A percentile compares a stretch with the other conserved stretches of the same genome.
Evolutionary conservation across 2,888 invertebrate genomes (phyloP).

Genomic region (Marasmarcha lunaedactyla): DNA sequence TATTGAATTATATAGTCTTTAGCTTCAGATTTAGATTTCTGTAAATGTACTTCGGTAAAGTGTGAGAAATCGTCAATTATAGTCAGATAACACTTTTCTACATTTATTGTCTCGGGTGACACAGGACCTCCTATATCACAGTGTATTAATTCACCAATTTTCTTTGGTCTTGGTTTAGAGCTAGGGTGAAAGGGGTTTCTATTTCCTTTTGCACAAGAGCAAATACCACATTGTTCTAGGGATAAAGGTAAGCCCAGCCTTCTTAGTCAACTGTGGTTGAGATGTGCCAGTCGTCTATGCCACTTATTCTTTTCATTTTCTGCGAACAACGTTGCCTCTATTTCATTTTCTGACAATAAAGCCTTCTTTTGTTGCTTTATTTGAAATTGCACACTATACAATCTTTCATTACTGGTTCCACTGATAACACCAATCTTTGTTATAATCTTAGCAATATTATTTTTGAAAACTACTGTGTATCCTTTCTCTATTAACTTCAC

Average conservation of each 20-base stretch:
- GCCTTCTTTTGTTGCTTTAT: neutral
- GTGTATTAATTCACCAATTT: conserved; percentile 3
- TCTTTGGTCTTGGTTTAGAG: neutral
- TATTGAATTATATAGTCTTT: conserved; percentile 4
- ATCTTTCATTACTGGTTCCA: conserved; percentile 4
- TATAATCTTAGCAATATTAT: neutral
- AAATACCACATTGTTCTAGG: neutral
- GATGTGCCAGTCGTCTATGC: conserved; percentile 1
- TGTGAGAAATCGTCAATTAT: conserved; percentile 10
- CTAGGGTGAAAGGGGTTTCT: neutral
- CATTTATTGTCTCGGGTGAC: neutral
- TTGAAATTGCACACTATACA: neutral
- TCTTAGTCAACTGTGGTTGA: neutral
- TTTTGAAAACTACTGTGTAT: conserved; percentile 1
- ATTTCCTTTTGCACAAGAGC: neutral
- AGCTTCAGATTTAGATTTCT: conserved; percentile 7
- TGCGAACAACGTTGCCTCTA: no score
- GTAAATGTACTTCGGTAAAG: conserved; percentile 5
- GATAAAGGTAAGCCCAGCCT: neutral
- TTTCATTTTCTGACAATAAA: neutral
- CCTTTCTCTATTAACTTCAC: conserved; percentile 5
- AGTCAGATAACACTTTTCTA: conserved; percentile 7
- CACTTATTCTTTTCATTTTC: conserved; percentile 1
- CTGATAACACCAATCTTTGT: neutral
- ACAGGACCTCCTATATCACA: conserved; percentile 5